Conservation (phyloP, 2,797 vertebrate species). For the Botia kubotai region DNA sequence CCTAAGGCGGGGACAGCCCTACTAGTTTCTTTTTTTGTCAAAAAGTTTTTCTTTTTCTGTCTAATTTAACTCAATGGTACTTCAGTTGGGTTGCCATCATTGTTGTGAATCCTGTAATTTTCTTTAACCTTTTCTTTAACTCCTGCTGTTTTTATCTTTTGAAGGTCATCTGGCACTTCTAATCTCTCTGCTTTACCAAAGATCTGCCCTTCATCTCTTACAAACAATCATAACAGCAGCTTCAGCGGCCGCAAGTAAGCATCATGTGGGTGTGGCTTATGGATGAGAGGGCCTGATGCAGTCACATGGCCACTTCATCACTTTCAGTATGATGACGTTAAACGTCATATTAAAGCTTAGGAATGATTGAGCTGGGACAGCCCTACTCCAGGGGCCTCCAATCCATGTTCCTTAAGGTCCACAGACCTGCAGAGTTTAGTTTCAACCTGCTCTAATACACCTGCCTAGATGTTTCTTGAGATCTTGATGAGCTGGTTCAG, state of each 20-base stretch:
- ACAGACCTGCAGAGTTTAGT: no score
- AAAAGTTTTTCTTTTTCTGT: not conserved
- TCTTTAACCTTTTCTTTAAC: conserved; percentile 88
- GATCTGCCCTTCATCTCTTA: conserved; percentile 98
- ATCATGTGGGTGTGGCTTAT: conserved; percentile 63
- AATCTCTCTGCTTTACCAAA: conserved; percentile 99
- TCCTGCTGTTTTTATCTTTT: conserved; percentile 92
- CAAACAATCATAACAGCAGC: conserved; percentile 99
- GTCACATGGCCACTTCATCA: not conserved
- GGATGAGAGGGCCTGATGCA: conserved; percentile 21
- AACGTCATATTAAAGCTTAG: no score
- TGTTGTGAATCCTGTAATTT: not conserved
- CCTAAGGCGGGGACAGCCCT: no score
- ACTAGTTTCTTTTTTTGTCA: no score
- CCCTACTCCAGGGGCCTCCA: no score
- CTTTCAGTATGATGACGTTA: no score
- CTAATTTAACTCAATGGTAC: not conserved
- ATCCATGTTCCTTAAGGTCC: no score
- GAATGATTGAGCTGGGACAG: no score
- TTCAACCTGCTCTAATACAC: no score
- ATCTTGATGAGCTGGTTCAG: no score
- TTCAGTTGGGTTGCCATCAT: not conserved
- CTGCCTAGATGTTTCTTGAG: no score
- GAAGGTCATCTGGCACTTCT: conserved; percentile 98
- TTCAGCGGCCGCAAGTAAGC: conserved; percentile 99